Evolutionary conservation across 2,888 invertebrate genomes (phyloP), one percentile per base, ranked within the genome.

Genomic region (Microctonus hyperodae): DNA sequence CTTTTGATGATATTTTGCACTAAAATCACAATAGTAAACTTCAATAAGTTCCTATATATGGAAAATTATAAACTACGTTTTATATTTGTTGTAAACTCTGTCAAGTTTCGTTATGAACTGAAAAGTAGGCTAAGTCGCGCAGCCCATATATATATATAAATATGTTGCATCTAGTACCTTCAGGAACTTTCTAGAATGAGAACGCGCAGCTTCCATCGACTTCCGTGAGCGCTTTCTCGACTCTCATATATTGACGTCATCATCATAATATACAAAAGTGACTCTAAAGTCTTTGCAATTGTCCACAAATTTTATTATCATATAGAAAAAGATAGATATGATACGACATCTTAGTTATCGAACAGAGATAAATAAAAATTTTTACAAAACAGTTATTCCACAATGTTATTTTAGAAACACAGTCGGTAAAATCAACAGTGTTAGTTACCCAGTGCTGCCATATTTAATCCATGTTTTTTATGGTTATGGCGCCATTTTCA

Each of bases 171-270:
- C 85, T 82, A 86, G 87, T 87, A 87, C 87, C 86, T 86, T 89
- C 89, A 87, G 88, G 89, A 89, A 89, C 87, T 86, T 89, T 89
- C 89, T 87, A 84, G 88, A 89, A 86, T 75, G 77, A 75, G 71
- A 74, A 74, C 73, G 77, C 74, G 73, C 73, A 65, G 68, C 62
- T 74, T 69, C 69, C 51, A 51, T 51, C 59, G 51, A 67, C 74
- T 73, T 77, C 74, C 75, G 78, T 70, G 71, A 75, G 76, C 73
- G 51, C 44, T 50, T 25, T 25, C 51, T n/a, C n/a, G n/a, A n/a
- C n/a, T n/a, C n/a, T n/a, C n/a, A n/a, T n/a, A 11, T 6, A 20
- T n/a, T 28, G 10, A 20, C 28, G 60, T 60, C 48, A 60, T 13
- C n/a, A n/a, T n/a, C n/a, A n/a, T n/a, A n/a, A n/a, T n/a, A n/a